Evolutionary conservation across 2,797 vertebrate genomes (phyloP), one percentile per base, ranked within the genome.

Genomic region (Amphiprion clarkii): DNA sequence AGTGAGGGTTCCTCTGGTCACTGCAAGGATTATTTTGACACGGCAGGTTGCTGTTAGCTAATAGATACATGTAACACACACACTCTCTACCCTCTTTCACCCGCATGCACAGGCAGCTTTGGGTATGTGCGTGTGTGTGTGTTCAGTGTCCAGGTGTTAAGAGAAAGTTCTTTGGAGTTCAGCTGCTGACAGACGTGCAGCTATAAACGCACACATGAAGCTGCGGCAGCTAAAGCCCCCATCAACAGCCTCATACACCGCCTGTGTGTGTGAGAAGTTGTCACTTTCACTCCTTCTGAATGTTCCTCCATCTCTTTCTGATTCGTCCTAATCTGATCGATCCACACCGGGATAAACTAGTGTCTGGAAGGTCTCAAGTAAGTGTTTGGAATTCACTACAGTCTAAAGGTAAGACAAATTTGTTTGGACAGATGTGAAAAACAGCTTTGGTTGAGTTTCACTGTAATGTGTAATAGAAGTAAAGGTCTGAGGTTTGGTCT

Each of bases 21-120:
- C 67, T 57, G 72, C 52, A 42, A 86, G 74, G 84, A 85, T 82
- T 91, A 74, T 92, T 93, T 83, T 83, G 88, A 86, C 68, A 91
- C 10, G 69, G 67, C 61, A 39, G 74, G 70, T 87, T 74, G 57
- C 79, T 81, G 66, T 71, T 56, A 67, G 75, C 83, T 81, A 83
- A 87, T 61, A 70, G 87, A 92, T 88, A 94, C 92, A 90, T 92
- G 77, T 85, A 84, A 87, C 77, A 36, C 81, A 19, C 88, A 44
- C 14, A 68, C 71, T 65, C 82, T 55, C 68, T 74, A 63, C 65
- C 85, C 78, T 72, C 62, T 74, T 51, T 71, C 27, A 48, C 82
- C 64, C 60, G 25, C 82, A 80, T 67, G 71, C 29, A 75, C 67
- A 57, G 59, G 67, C 63, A 75, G 51, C 56, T 58, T 52, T 59